Percentiles rank a stretch among this genome's conserved stretches.
Conservation (phyloP, 2,113 vertebrate species). For the Etia nguti region DNA sequence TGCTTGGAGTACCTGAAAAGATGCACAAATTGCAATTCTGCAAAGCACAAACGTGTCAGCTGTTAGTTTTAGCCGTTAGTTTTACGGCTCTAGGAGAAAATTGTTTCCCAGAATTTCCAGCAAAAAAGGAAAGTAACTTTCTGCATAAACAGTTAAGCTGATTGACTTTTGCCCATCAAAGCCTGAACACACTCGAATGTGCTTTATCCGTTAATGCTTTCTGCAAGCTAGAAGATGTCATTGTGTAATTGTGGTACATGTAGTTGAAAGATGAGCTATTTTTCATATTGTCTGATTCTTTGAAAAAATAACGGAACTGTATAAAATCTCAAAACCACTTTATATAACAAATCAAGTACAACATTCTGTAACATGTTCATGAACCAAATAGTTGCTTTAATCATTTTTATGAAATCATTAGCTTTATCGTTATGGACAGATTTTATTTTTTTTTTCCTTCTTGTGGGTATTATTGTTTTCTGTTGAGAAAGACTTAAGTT, state of each 20-base stretch:
- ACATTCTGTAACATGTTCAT: slow-evolving; percentile 30
- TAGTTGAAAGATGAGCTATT: slow-evolving; percentile 38
- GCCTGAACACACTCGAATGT: slow-evolving; percentile 30
- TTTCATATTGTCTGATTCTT: slow-evolving; percentile 41
- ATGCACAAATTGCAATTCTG: neutral
- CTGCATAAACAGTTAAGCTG: neutral
- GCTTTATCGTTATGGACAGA: slow-evolving; percentile 26
- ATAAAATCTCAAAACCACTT: slow-evolving; percentile 45
- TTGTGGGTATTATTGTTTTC: slow-evolving; percentile 21
- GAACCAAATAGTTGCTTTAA: slow-evolving; percentile 48
- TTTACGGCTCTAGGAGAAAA: neutral
- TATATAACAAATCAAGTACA: slow-evolving; percentile 34
- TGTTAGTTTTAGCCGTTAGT: neutral
- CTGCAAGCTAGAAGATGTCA: slow-evolving; percentile 11
- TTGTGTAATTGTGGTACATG: slow-evolving; percentile 42
- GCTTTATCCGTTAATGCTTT: slow-evolving; percentile 29
- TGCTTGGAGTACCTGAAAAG: neutral
- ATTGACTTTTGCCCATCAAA: neutral
- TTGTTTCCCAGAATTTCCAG: neutral
- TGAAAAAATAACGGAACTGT: neutral
- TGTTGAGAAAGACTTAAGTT: slow-evolving; percentile 7
- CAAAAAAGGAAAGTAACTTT: neutral
- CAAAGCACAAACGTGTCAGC: slow-evolving; percentile 36
- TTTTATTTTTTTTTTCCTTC: neutral
- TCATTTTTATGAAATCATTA: slow-evolving; percentile 39